Base-by-base conservation (phyloP, 2,113 vertebrate genomes). In the Empidonax traillii region DNA sequence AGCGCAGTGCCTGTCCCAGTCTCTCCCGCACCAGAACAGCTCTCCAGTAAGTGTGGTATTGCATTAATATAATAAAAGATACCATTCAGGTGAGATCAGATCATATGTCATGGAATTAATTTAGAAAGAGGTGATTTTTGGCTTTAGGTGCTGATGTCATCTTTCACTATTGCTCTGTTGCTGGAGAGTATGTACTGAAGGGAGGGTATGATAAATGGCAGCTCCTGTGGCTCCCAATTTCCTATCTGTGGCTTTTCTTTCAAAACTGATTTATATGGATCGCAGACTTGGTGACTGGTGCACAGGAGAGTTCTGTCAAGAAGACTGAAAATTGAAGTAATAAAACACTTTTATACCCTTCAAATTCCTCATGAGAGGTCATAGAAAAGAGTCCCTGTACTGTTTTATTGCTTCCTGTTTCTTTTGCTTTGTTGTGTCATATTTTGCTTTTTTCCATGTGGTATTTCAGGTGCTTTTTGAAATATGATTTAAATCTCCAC, bases 1-100 rank as follows among this genome's bases (percentile, higher is more conserved):
- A 99, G 79, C 98, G 98, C 65, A 98, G 96, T 51, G 52, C 88
- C 69, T 99, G 99, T 84, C 98, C 98, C 23, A 91, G 92, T n/a
- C 83, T 95, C 10, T 67, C 82, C 47, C 16, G 8, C 25, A 10
- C 55, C 37, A 72, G 49, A 65, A 46, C 67, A 75, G 24, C 75
- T 78, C 72, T 56, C 85, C 97, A 61, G 98, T 98, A 88, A 97
- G 98, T 98, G 62, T 43, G 17, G 35, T 63, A 14, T 0, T 74
- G 52, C 68, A 44, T 14, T 41, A 9, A 12, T 74, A 2, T 25
- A 35, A 51, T 55, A 15, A 77, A 77, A 69, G 15, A 21, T 11
- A 63, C 21, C n/a, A 16, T 59, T 68, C 37, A 58, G 17, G 12
- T 65, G 31, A 56, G 67, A 49, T 52, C 6, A 43, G 58, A 19